Percentiles rank a stretch among this genome's conserved stretches.
Evolutionary conservation across 2,888 invertebrate genomes (phyloP).

Genomic region (Perdita meconis): DNA sequence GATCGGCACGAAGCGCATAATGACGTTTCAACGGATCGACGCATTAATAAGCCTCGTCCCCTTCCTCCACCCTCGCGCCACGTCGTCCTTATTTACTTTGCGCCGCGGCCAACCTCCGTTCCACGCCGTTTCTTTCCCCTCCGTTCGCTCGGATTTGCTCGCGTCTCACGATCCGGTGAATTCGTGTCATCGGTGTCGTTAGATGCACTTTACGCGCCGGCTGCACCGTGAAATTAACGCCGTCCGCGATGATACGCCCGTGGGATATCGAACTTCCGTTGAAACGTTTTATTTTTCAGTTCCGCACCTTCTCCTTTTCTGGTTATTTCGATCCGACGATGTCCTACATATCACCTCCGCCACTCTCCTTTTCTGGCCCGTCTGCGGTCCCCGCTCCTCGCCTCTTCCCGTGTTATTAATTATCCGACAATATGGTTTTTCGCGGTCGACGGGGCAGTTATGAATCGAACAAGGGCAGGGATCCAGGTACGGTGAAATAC

Average conservation of each 20-base stretch:
- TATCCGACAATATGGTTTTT: background rate
- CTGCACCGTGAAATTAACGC: slow-evolving; percentile 10
- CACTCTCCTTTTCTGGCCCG: background rate
- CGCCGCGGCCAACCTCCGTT: background rate
- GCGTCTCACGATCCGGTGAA: background rate
- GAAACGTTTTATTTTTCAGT: background rate
- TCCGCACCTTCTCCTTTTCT: background rate
- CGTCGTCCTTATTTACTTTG: slow-evolving; percentile 38
- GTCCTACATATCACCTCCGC: background rate
- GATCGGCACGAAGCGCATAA: slow-evolving; percentile 37
- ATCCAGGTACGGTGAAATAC: no score
- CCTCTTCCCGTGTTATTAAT: background rate
- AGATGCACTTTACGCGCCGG: background rate
- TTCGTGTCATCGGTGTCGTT: slow-evolving; percentile 17
- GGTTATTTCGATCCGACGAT: background rate
- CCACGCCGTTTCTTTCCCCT: background rate
- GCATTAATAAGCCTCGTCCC: slow-evolving; percentile 56
- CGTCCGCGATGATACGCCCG: background rate
- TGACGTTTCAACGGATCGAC: slow-evolving; percentile 49
- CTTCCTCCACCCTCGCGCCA: no score
- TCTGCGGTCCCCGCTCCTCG: background rate
- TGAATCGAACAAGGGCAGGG: background rate
- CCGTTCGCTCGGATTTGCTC: background rate
- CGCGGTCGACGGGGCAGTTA: background rate
- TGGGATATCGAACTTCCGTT: background rate